Evolutionary conservation across 2,888 invertebrate genomes (phyloP).

Genomic region (Apoda limacodes): DNA sequence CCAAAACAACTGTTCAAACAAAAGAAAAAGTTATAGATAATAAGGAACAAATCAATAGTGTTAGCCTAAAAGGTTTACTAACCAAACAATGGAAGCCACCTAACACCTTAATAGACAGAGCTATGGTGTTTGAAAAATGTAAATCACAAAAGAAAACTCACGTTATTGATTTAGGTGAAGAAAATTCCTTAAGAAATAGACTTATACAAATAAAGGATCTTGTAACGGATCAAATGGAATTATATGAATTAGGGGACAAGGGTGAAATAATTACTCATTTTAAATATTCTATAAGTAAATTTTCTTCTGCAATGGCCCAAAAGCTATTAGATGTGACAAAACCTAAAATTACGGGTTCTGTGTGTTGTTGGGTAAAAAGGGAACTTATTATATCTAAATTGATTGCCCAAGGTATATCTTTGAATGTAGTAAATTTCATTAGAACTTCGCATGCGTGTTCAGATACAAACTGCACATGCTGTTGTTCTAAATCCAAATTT

Average conservation of each 20-base stretch:
- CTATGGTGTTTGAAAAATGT: background rate
- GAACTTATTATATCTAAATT: slow-evolving; percentile 20
- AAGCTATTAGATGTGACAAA: background rate
- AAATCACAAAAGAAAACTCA: background rate
- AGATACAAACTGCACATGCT: slow-evolving; percentile 21
- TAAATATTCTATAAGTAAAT: no score
- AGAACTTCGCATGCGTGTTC: slow-evolving; percentile 20
- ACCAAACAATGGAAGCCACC: background rate
- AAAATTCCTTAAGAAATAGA: background rate
- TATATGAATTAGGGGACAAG: background rate
- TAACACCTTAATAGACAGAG: background rate
- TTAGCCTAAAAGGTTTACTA: background rate
- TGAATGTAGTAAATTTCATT: slow-evolving; percentile 19
- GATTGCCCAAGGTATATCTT: slow-evolving; percentile 10
- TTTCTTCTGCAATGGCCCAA: background rate
- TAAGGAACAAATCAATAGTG: background rate
- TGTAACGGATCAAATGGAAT: background rate
- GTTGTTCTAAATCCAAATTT: no score
- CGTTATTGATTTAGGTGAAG: background rate
- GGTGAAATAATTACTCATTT: background rate
- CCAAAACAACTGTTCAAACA: slow-evolving; percentile 1
- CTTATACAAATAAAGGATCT: background rate
- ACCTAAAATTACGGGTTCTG: background rate
- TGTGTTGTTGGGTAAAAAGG: slow-evolving; percentile 27
- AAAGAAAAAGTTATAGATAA: slow-evolving; percentile 11